Conservation (phyloP, 2,888 invertebrate species). For the Metacarcinus magister region DNA sequence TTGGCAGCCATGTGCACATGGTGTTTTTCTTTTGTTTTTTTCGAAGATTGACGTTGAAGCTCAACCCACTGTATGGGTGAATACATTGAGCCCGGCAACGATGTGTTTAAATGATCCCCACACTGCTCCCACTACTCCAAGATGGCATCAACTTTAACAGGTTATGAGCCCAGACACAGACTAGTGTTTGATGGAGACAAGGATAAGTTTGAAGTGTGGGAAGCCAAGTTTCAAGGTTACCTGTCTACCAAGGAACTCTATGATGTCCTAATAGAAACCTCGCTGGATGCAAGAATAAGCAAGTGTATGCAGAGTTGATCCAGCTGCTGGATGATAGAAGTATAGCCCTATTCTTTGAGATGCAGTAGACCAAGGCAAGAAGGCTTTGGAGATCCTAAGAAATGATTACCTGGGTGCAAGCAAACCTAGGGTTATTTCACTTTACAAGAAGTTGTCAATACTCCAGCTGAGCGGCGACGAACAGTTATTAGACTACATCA, state of each 20-base stretch:
- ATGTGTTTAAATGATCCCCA: neutral
- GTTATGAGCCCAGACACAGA: neutral
- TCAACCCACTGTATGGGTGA: no score
- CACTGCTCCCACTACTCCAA: neutral
- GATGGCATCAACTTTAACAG: neutral
- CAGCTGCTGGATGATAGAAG: conserved; percentile 62
- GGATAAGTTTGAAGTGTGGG: conserved; percentile 60
- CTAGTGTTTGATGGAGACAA: conserved; percentile 53
- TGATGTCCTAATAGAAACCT: neutral
- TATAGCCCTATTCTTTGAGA: conserved; percentile 58
- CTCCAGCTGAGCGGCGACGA: conserved; percentile 13
- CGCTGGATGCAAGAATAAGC: neutral
- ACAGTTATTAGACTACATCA: conserved; percentile 39
- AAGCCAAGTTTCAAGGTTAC: conserved; percentile 56
- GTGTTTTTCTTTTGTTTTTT: no score
- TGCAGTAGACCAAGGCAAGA: conserved; percentile 49
- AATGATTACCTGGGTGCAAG: neutral
- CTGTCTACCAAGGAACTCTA: conserved; percentile 50
- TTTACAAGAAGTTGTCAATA: conserved; percentile 40
- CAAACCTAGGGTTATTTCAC: neutral
- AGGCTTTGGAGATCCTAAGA: neutral
- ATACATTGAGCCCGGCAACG: neutral
- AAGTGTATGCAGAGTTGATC: conserved; percentile 47
- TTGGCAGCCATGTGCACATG: no score
- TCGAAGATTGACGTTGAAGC: no score